phyloP scores from a whole-genome alignment of 2,797 vertebrate genomes.

The Oryzias dopingdopingensis region DNA sequence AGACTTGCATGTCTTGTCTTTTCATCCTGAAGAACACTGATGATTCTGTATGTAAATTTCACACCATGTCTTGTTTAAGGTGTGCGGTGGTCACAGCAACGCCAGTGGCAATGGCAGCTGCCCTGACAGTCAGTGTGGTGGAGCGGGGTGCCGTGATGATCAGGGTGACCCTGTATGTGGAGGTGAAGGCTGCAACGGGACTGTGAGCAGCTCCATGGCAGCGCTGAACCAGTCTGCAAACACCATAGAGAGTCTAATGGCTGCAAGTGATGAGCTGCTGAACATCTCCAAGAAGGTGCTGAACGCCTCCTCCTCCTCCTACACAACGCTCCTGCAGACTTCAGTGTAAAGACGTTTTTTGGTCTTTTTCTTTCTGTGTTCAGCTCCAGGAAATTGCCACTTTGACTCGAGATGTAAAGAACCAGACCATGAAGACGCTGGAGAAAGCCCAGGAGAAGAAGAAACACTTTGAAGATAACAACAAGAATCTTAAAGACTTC shows the following conservation, averaged over 20 bases:
- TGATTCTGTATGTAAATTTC: no score
- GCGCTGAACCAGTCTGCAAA: constrained; percentile 67
- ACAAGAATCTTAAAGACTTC: constrained; percentile 81
- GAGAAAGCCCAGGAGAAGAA: constrained; percentile 76
- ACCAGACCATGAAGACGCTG: constrained; percentile 71
- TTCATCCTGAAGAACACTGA: neutral
- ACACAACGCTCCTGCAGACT: no score
- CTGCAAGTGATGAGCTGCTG: constrained; percentile 69
- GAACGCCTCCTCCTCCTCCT: no score
- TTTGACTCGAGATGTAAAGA: constrained; percentile 77
- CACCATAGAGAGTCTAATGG: constrained; percentile 62
- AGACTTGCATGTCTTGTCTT: neutral
- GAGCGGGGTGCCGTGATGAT: constrained; percentile 78
- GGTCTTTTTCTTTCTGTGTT: constrained; percentile 3
- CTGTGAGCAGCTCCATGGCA: constrained; percentile 65
- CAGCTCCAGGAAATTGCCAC: constrained; percentile 82
- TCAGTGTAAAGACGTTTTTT: no score
- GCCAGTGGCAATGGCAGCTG: constrained; percentile 65
- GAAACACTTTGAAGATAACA: constrained; percentile 73
- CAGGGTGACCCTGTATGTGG: constrained; percentile 72
- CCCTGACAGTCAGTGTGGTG: constrained; percentile 71
- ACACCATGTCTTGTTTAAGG: constrained; percentile 48
- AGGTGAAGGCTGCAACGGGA: constrained; percentile 76
- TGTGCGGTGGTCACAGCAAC: constrained; percentile 71
- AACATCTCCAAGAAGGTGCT: constrained; percentile 77